phyloP scores from a whole-genome alignment of 2,888 invertebrate species.

The Macrosoma leucophasiata region DNA sequence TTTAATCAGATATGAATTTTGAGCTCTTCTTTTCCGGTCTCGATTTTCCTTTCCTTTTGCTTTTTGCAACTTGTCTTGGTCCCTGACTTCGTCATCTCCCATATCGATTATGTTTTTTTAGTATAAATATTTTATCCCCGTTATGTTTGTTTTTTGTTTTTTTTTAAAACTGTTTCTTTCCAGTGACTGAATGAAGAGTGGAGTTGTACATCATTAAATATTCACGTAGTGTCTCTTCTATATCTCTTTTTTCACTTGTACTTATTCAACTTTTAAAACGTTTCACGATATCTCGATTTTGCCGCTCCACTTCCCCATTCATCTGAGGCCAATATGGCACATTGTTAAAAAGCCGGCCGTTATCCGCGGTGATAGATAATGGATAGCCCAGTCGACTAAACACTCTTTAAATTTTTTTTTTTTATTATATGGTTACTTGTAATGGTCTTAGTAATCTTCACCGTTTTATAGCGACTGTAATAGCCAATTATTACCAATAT shows the following conservation, averaged over 20 bases:
- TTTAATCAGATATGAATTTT: no score
- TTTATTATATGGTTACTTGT: constrained; percentile 8
- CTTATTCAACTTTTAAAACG: constrained; percentile 13
- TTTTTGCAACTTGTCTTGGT: no score
- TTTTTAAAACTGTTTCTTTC: no score
- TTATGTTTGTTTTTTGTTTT: no score
- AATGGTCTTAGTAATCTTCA: constrained; percentile 6
- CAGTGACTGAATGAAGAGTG: constrained; percentile 32
- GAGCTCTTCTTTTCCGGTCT: no score
- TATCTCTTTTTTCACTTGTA: constrained; percentile 1
- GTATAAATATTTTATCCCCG: no score
- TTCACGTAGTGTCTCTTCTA: constrained; percentile 16
- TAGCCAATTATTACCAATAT: constrained; percentile 16
- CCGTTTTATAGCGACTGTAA: constrained; percentile 17
- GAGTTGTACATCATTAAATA: constrained; percentile 30
- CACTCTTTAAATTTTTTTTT: constrained; percentile 12
- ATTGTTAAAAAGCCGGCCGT: constrained; percentile 18
- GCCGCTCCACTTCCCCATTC: constrained; percentile 20
- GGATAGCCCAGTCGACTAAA: constrained; percentile 19
- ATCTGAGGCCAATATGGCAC: constrained; percentile 20
- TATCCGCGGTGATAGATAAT: constrained; percentile 17
- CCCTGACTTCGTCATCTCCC: no score
- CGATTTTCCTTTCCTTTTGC: no score
- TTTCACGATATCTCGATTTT: constrained; percentile 17
- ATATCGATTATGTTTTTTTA: no score